Evolutionary conservation across 2,797 vertebrate species (phyloP), one percentile per base, ranked within the genome.

Genomic region (Anisognathus igniventris): DNA sequence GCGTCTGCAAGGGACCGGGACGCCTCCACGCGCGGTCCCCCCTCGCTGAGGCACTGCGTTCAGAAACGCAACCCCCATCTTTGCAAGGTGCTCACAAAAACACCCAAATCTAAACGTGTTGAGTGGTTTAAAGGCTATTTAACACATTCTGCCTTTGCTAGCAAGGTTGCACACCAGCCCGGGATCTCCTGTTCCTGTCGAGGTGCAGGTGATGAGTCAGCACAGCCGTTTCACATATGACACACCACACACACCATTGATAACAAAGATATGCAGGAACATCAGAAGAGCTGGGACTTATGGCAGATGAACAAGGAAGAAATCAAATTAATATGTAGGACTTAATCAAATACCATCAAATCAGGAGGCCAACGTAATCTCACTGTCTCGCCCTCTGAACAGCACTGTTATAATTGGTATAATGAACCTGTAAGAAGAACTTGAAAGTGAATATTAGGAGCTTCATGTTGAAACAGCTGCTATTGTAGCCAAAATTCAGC

Each of bases 21-120:
- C 20, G 25, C n/a, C 37, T 71, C 25, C 4, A 0, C 5, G 17
- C 1, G 3, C 44, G 11, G 0, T 14, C 2, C 3, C 10, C 42
- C 8, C 8, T n/a, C 18, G 23, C 35, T 4, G 11, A 24, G 28
- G 30, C 3, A 4, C 14, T 2, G 23, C 2, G 2, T 31, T 4
- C 25, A 5, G 58, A 10, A 42, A 31, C 1, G 16, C 45, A 22
- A 6, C 13, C 8, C 19, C 20, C 20, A 0, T 19, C 17, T 1
- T 3, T 60, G 37, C 22, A 12, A 23, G 30, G 18, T 28, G 48
- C 28, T 40, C 20, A 6, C 19, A 7, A 10, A 58, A 28, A 2
- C 22, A 16, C 12, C 11, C 25, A 2, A 31, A 27, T 44, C 10
- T 40, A 33, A 73, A 19, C 4, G 1, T 3, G 1, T 8, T 4